Evolutionary conservation across 2,888 invertebrate species (phyloP), one percentile per base, ranked within the genome.

Genomic region (Xylophagus ater): DNA sequence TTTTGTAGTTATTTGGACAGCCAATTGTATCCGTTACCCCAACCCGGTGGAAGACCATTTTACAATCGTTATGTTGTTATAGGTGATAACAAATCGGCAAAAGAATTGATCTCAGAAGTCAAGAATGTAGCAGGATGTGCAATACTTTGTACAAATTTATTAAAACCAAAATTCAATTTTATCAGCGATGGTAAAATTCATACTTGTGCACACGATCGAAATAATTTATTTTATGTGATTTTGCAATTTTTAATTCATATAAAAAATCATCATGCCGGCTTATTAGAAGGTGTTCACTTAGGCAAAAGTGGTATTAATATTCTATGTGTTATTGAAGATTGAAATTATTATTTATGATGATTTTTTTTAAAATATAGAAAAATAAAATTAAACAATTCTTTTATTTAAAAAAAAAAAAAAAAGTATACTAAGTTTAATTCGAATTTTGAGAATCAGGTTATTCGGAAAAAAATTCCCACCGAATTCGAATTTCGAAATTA

Each of bases 1-100:
- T 71, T 92, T 47, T 82, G 83, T 45, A 75, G 82, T 0, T 94
- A 93, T 62, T 68, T 94, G 67, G 93, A 93, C 64, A 78, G 79
- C 15, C 81, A 85, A 59, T 63, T 87, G 41, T 66, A 81, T 63
- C 70, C 81, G 14, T 64, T 75, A 29, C 72, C 78, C 3, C 73
- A 74, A 55, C 76, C 78, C 3, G 78, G 79, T 44, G 73, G 74
- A 2, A 68, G 78, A 36, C 73, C 79, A 2, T 81, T 81, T 53
- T 55, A 54, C 37, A 61, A 57, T 32, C 60, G 75, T 64, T 54
- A 74, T 70, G 42, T 68, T 47, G 51, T 65, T 4, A 51, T 56
- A 12, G 56, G 64, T 18, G 58, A 62, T 43, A 62, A 66, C 41
- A 60, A 65, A 33, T 55, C 63, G 9, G 50, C 57, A 12, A 58